Conservation (phyloP, 1,140 invertebrate genomes). For the Mycetomoellerius zeteki region DNA sequence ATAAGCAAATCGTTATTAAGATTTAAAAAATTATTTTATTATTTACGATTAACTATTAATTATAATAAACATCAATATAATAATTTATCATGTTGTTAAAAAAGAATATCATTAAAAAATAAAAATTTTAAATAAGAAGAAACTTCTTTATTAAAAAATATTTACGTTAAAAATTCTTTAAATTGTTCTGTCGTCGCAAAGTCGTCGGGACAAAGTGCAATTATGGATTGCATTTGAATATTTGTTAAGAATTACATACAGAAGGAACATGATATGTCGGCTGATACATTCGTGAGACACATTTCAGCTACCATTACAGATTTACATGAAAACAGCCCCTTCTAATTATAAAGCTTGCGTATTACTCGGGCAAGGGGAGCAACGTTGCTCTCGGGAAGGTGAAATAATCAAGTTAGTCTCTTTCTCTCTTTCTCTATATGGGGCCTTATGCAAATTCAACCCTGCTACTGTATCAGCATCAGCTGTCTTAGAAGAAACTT, state of each 20-base stretch:
- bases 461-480: slow-evolving; percentile 63
- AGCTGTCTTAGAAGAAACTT: slow-evolving; percentile 74
- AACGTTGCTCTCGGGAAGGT: slow-evolving; percentile 41
- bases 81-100: background rate
- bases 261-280: slow-evolving; percentile 57
- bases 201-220: background rate
- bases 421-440: slow-evolving; percentile 38
- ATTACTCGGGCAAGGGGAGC: slow-evolving; percentile 56
- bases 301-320: slow-evolving; percentile 65
- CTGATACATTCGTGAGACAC: slow-evolving; percentile 28
- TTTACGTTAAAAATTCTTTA: background rate
- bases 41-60: background rate
- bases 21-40: background rate
- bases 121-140: background rate
- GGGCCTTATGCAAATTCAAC: slow-evolving; percentile 70
- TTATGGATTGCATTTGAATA: slow-evolving; percentile 30
- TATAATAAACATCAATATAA: background rate
- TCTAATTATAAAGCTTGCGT: slow-evolving; percentile 74
- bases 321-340: slow-evolving; percentile 71
- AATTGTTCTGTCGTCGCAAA: background rate
- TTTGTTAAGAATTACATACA: slow-evolving; percentile 36
- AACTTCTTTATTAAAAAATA: background rate
- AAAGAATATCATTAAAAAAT: background rate
- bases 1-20: background rate
- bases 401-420: slow-evolving; percentile 57